Base-by-base conservation (phyloP, 1,140 invertebrate species). In the Heterodera schachtii region DNA sequence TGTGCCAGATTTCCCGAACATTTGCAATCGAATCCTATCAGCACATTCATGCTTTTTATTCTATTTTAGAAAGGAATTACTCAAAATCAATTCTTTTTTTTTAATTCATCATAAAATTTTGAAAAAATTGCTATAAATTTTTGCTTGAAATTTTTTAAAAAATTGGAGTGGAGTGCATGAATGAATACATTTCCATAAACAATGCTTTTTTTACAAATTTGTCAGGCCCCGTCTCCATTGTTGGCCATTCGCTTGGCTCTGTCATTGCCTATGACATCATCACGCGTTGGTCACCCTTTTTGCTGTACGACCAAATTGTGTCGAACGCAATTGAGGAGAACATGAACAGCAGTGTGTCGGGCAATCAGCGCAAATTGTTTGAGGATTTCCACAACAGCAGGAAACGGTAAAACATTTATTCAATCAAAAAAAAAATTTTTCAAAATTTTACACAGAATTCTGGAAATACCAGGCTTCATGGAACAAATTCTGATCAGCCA, bases 211-310 rank as follows among this genome's bases (percentile, higher is more conserved):
- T 31, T 31, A 31, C 31, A 31, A 31, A 0, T 31, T 31, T 31
- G 31, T 69, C 44, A 78, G 93, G 94, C 43, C 93, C 94, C 89
- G 93, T 94, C 41, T 94, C 94, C 57, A 92, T 94, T 76, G 91
- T 94, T 64, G 94, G 94, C 47, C 94, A 95, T 91, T 94, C 94
- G 3, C 90, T 94, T n/a, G 94, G 94, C 76, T 93, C 93, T 90
- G 94, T 95, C 47, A 94, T 95, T 82, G 92, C 93, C 0, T 94
- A 94, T 89, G 94, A 95, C 87, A 94, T 94, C 83, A 92, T 94
- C 49, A 94, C 93, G 49, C 93, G 93, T 43, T 94, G 93, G 93
- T 92, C 83, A 8, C 82, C 46, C 52, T 87, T 91, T 7, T 81
- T 90, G 67, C 82, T 91, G n/a, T 92, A 92, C 85, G 91, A 92